phyloP scores from a whole-genome alignment of 1,140 invertebrate species.

The Caenorhabditis brenneri region DNA sequence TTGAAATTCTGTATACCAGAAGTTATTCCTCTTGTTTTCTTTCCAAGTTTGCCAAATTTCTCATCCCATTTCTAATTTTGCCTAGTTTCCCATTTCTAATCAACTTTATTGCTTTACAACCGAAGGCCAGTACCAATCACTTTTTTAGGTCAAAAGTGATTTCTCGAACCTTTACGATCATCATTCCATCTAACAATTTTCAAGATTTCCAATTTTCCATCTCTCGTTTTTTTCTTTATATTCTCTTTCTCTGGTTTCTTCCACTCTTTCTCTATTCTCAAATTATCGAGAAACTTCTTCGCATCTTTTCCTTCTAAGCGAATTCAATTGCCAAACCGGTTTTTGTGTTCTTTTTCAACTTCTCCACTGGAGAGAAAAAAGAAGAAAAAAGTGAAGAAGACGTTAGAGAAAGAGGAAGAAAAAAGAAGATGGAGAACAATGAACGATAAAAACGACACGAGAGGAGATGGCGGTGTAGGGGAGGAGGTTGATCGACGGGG shows the following conservation, averaged over 20 bases:
- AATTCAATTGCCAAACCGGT: slow-evolving; percentile 18
- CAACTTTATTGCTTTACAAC: too few species aligned
- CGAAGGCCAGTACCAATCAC: too few species aligned
- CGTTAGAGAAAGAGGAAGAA: slow-evolving; percentile 5
- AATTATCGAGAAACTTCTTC: slow-evolving; percentile 30
- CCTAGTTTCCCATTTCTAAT: too few species aligned
- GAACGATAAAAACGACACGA: slow-evolving; percentile 33
- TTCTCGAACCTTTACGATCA: not conserved
- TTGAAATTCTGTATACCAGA: too few species aligned
- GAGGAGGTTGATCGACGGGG: slow-evolving; percentile 16
- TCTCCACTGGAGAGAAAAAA: not conserved
- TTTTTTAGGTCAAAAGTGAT: too few species aligned
- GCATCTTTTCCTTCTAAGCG: slow-evolving; percentile 25
- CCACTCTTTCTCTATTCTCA: not conserved
- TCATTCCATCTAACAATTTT: not conserved
- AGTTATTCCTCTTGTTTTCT: too few species aligned
- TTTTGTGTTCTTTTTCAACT: slow-evolving; percentile 27
- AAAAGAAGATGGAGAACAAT: slow-evolving; percentile 18
- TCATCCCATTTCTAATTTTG: too few species aligned
- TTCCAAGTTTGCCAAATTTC: too few species aligned
- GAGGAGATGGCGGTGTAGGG: not conserved
- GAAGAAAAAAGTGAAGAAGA: not conserved
- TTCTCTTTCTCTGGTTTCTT: not conserved
- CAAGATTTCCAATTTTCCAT: not conserved
- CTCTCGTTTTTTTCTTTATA: not conserved